Percentiles rank a stretch among this genome's conserved stretches.
Evolutionary conservation across 2,797 vertebrate species (phyloP).

Genomic region (Enteromius paludinosus): DNA sequence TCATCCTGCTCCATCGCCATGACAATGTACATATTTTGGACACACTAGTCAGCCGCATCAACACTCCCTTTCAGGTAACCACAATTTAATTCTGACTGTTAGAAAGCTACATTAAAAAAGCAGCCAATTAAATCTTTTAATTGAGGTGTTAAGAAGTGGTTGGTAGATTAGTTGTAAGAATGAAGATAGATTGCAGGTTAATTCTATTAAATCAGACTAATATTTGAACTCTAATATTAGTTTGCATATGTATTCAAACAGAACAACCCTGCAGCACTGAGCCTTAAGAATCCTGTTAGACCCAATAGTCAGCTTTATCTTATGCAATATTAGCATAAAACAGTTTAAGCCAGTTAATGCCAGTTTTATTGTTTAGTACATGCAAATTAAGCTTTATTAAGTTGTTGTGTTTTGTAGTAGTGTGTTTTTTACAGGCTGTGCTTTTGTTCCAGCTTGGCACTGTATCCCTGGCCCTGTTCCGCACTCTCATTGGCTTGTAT

Average conservation of each 20-base stretch:
- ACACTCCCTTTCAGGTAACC: conserved; percentile 93
- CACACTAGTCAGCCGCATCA: conserved; percentile 94
- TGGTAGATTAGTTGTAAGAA: not conserved
- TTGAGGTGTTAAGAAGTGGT: conserved; percentile 9
- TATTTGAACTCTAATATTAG: conserved; percentile 12
- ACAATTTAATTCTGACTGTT: not conserved
- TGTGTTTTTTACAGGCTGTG: not conserved
- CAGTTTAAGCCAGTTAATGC: not conserved
- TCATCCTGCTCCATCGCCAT: conserved; percentile 91
- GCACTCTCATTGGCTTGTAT: conserved; percentile 92
- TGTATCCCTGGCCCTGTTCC: conserved; percentile 94
- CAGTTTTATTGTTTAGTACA: conserved; percentile 1
- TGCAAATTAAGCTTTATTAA: not conserved
- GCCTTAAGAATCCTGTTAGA: conserved; percentile 11
- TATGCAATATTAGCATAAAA: not conserved
- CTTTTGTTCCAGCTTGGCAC: conserved; percentile 85
- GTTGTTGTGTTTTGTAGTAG: not conserved
- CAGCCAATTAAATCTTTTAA: not conserved
- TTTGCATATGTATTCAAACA: conserved; percentile 24
- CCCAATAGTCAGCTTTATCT: not conserved
- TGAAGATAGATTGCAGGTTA: not conserved
- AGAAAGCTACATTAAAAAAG: not conserved
- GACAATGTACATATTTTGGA: conserved; percentile 95
- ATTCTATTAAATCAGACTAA: not conserved
- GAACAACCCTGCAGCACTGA: not conserved